These are phyloP conservation scores for Microcebus lehilahytsara DNA, from an alignment of 2,113 vertebrate genomes.

Conservation along the genomic window DNA sequence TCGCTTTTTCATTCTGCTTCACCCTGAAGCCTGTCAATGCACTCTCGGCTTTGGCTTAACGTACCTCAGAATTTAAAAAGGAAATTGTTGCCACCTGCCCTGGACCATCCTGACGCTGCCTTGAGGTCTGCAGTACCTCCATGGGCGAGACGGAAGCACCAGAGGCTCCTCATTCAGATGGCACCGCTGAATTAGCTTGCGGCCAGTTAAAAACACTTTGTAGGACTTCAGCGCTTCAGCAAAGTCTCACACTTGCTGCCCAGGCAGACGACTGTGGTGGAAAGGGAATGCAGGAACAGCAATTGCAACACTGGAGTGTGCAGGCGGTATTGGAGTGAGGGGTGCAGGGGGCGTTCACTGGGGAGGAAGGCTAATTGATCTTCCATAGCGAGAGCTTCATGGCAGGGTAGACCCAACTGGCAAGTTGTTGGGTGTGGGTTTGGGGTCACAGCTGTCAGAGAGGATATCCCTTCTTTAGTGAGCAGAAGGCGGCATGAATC, in stretches of 20 bases:
- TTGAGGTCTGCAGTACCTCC: accelerated
- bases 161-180: accelerated
- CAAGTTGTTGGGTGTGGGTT: too few relatives aligned
- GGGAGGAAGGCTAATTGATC: accelerated
- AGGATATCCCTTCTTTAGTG: background rate
- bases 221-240: background rate
- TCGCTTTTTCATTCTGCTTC: background rate
- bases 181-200: accelerated
- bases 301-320: accelerated
- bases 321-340: accelerated
- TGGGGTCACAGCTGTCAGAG: background rate
- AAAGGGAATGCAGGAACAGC: background rate
- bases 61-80: background rate
- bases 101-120: background rate
- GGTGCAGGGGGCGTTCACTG: accelerated
- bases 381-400: accelerated
- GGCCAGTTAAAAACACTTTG: background rate
- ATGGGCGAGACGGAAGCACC: accelerated
- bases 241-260: background rate
- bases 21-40: background rate
- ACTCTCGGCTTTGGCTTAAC: background rate
- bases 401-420: background rate
- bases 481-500: background rate
- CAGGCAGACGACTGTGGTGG: accelerated
- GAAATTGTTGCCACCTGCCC: background rate